Conservation (phyloP, 1,140 invertebrate genomes). For the Anthonomus grandis region DNA sequence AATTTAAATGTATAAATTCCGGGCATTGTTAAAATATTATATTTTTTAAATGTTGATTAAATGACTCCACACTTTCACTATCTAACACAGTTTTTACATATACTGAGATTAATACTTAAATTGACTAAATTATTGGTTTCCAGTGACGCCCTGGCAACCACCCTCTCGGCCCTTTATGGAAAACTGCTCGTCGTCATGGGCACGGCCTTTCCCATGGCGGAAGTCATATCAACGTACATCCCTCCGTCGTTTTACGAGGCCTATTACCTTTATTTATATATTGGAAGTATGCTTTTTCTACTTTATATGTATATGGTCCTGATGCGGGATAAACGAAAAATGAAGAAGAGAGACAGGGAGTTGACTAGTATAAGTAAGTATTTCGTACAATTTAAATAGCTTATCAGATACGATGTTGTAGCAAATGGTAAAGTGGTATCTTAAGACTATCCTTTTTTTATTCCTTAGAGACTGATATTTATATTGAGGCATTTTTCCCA, state of each 20-base stretch:
- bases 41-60: too few species aligned
- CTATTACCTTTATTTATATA: constrained; percentile 87
- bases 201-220: constrained; percentile 88
- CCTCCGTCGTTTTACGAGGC: constrained; percentile 88
- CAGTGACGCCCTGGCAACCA: constrained; percentile 79
- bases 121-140: too few species aligned
- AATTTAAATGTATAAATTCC: too few species aligned
- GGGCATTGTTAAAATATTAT: too few species aligned
- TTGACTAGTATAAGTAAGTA: constrained; percentile 9
- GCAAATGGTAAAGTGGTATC: too few species aligned
- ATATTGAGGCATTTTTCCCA: too few species aligned
- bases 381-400: neutral
- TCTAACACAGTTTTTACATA: neutral
- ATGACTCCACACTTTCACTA: too few species aligned
- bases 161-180: constrained; percentile 89
- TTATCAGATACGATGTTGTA: too few species aligned
- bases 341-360: constrained; percentile 37
- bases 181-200: constrained; percentile 92
- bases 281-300: constrained; percentile 84
- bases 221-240: constrained; percentile 88
- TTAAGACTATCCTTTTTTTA: too few species aligned
- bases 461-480: too few species aligned
- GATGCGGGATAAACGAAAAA: constrained; percentile 55
- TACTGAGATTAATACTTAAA: neutral
- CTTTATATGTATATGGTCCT: constrained; percentile 81